Base-by-base conservation (phyloP, 2,113 vertebrate genomes). In the Rallus limicola region DNA sequence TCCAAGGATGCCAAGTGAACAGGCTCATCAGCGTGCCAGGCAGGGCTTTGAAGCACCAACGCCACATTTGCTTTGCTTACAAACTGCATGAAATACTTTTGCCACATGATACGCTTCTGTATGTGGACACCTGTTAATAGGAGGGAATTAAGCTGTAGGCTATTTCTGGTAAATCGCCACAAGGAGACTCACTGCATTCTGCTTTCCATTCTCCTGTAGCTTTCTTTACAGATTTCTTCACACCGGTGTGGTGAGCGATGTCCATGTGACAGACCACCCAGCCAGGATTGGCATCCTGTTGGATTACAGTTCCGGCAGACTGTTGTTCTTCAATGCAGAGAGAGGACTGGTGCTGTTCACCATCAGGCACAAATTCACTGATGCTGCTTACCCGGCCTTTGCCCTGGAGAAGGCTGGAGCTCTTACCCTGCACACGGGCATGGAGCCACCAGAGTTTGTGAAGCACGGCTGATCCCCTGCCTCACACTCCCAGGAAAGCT, bases 241-340 rank as follows among this genome's bases (percentile, higher is more conserved):
- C 92, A 98, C 97, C 1, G 97, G 97, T 31, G 83, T 98, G 13
- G 96, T 98, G 96, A 98, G 98, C 1, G 97, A 98, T 3, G 96
- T 99, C 52, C 98, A 97, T 4, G 98, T 99, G 94, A 98, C 97
- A 0, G 98, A 99, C 75, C 96, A 86, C 5, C 98, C 97, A 0
- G 77, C 96, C 86, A 97, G 98, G 40, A 98, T 99, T 33, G 99
- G 99, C 29, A 97, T 98, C 63, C 98, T 99, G 42, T 94, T 99
- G 97, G 99, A 99, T 97, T 99, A 98, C 92, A 97, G 56, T n/a
- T 84, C 79, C 2, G 98, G 99, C 63, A 97, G 97, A 40, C 98
- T 99, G 10, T 97, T 98, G 34, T 99, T 99, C 97, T 99, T 99
- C 96, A 99, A 99, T 7, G 98, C 98, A 5, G 98, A 98, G 53